Evolutionary conservation across 2,113 vertebrate genomes (phyloP).

Genomic region (Patagioenas fasciata): DNA sequence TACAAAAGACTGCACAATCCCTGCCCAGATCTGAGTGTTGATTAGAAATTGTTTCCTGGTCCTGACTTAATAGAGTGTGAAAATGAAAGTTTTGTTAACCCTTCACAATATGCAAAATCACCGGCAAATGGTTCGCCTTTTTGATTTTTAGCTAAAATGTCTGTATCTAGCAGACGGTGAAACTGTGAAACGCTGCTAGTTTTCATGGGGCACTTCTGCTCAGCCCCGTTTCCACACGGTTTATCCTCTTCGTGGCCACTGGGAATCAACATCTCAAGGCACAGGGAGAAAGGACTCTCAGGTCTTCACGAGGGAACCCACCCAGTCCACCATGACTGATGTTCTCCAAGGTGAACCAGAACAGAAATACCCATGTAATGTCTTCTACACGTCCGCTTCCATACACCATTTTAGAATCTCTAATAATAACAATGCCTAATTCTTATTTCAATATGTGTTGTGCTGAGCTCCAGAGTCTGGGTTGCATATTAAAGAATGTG

Average conservation of each 20-base stretch:
- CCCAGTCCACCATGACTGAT: fast-evolving
- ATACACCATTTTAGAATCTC: background rate
- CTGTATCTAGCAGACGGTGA: background rate
- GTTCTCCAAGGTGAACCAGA: background rate
- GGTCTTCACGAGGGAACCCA: background rate
- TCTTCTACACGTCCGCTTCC: background rate
- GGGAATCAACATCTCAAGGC: background rate
- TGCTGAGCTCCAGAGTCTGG: background rate
- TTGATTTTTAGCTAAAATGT: background rate
- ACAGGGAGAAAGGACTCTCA: background rate
- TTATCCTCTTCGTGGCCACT: fast-evolving
- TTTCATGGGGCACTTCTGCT: background rate
- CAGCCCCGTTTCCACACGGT: background rate
- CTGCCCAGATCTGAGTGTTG: slow-evolving; percentile 79
- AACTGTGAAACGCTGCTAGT: background rate
- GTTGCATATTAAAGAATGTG: background rate
- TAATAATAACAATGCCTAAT: background rate
- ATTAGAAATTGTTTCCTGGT: slow-evolving; percentile 84
- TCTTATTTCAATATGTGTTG: background rate
- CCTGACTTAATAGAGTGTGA: slow-evolving; percentile 81
- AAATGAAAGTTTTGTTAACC: slow-evolving; percentile 76
- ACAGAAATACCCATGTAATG: fast-evolving
- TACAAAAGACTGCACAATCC: slow-evolving; percentile 79
- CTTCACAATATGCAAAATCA: slow-evolving; percentile 59
- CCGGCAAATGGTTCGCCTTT: slow-evolving; percentile 14